phyloP scores from a whole-genome alignment of 2,113 vertebrate genomes.

The Protomyctophum bolini region DNA sequence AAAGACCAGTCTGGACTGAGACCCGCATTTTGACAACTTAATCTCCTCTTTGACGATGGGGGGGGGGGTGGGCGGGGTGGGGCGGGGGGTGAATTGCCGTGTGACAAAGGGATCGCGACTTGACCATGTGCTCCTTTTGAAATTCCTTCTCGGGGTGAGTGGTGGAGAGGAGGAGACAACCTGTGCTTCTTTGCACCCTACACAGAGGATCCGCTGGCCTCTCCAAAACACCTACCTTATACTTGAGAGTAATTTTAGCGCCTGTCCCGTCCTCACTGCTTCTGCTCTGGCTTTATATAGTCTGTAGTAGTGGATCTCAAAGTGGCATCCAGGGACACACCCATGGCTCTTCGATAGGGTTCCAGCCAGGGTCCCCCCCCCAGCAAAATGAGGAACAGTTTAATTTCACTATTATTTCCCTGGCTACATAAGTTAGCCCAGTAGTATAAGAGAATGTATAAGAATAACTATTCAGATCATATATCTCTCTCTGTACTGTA shows the following conservation, averaged over 20 bases:
- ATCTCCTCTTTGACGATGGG: constrained; percentile 76
- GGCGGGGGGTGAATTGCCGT: constrained; percentile 45
- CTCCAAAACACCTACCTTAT: too few relatives aligned
- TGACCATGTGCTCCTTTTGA: constrained; percentile 67
- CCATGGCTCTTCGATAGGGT: too few relatives aligned
- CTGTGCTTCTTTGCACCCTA: constrained; percentile 15
- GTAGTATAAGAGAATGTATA: too few relatives aligned
- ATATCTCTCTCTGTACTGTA: too few relatives aligned
- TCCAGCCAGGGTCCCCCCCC: too few relatives aligned
- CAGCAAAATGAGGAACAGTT: too few relatives aligned
- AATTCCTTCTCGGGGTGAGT: constrained; percentile 40
- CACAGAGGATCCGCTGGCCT: constrained; percentile 5
- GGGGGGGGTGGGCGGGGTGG: constrained; percentile 29
- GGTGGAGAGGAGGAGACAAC: constrained; percentile 29
- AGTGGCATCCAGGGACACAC: too few relatives aligned
- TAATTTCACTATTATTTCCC: too few relatives aligned
- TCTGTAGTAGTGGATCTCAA: too few relatives aligned
- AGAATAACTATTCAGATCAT: too few relatives aligned
- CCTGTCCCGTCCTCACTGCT: not conserved
- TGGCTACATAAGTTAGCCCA: too few relatives aligned
- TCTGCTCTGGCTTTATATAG: too few relatives aligned
- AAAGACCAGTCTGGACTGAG: constrained; percentile 78
- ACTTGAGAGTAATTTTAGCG: not conserved
- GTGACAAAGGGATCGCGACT: constrained; percentile 60
- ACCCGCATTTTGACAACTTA: constrained; percentile 83